These are phyloP conservation scores for Brachionus koreanus DNA, from an alignment of 1,140 invertebrate genomes.

Conservation along the genomic window DNA sequence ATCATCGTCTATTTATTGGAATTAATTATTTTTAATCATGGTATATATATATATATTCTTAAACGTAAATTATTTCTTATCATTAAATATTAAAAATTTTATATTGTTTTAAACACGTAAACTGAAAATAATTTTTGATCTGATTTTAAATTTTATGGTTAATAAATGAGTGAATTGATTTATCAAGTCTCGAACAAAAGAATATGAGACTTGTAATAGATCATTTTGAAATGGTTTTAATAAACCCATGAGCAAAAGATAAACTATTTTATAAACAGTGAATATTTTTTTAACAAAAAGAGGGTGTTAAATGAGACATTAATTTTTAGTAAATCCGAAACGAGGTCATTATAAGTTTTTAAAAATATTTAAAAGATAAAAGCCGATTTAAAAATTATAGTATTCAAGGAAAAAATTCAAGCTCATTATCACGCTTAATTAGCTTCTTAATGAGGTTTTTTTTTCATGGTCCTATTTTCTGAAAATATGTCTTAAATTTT, in stretches of 20 bases:
- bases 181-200: conserved; percentile 13
- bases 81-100: background rate
- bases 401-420: conserved; percentile 29
- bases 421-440: conserved; percentile 27
- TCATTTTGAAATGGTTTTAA: conserved; percentile 38
- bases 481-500: background rate
- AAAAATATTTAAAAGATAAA: background rate
- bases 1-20: background rate
- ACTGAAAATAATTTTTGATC: background rate
- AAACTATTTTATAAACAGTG: conserved; percentile 24
- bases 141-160: background rate
- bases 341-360: background rate
- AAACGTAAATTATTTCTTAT: background rate
- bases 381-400: conserved; percentile 7
- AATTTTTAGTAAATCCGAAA: conserved; percentile 14
- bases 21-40: background rate
- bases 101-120: background rate
- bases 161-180: conserved; percentile 21
- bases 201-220: background rate
- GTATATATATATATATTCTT: background rate
- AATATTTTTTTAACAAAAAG: background rate
- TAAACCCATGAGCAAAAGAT: conserved; percentile 1
- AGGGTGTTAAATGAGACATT: conserved; percentile 13
- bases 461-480: background rate
- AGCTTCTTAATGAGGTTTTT: conserved; percentile 28